Base-by-base conservation (phyloP, 2,888 invertebrate genomes). In the Lepidonotus clava region DNA sequence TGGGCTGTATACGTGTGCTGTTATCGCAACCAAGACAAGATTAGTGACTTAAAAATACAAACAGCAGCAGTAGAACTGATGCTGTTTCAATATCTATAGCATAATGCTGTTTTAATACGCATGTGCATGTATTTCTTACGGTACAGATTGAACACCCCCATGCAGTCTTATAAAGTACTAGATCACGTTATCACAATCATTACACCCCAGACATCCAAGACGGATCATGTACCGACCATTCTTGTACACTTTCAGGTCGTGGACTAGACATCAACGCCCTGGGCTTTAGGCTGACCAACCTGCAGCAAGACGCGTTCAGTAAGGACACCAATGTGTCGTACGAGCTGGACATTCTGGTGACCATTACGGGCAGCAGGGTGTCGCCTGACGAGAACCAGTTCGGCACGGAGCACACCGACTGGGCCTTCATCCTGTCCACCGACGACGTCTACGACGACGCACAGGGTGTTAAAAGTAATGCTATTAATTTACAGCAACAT, bases 351-450 rank as follows among this genome's bases (percentile, higher is more conserved):
- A 34, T 80, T 24, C 1, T 28, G 0, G 80, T 80, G 5, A 80
- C 80, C 41, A 80, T 80, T 28, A 80, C 80, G 18, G 28, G 46
- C 24, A 32, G n/a, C 46, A 1, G 80, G 24, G 51, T 51, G 51
- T 80, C 80, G 6, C 80, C 80, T 5, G 41, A 41, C 46, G 6
- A 11, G 1, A 46, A 1, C 41, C 51, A 80, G 41, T 21, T 24
- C 28, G 1, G 1, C 46, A 71, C 71, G 6, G 71, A 71, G n/a
- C 80, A 80, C 80, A 46, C 46, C 28, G 80, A 80, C 46, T 80
- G 80, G 80, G 80, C 80, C 80, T 80, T 2, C 11, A 24, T 80
- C 41, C 32, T 80, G 1, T 80, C 80, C 4, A 8, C 21, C 6
- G 80, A 80, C 46, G 32, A 41, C 1, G 46, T 46, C 24, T 24